These are phyloP conservation scores for Macrotrachela quadricornifera DNA, from an alignment of 1,140 invertebrate genomes.

Conservation along the genomic window DNA sequence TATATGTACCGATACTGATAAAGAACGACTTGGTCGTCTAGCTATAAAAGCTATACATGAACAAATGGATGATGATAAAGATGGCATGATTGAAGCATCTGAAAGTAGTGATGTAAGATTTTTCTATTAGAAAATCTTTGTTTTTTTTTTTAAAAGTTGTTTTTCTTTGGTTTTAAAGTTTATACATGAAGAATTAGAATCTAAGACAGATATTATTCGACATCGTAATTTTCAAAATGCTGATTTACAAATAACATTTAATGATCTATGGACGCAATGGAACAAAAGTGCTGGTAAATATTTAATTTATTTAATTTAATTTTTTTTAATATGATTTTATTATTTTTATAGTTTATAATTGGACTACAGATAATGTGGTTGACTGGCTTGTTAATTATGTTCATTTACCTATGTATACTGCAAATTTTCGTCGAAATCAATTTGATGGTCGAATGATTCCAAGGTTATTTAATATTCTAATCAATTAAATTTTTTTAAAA, in stretches of 20 bases:
- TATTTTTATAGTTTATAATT: slow-evolving; percentile 54
- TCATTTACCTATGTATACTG: slow-evolving; percentile 74
- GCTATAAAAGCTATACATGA: slow-evolving; percentile 8
- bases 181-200: slow-evolving; percentile 5
- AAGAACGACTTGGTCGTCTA: not conserved
- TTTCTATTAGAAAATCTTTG: not conserved
- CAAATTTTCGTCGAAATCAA: slow-evolving; percentile 56
- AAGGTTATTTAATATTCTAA: slow-evolving; percentile 33
- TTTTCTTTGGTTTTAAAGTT: not conserved
- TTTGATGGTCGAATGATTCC: slow-evolving; percentile 70
- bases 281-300: slow-evolving; percentile 31
- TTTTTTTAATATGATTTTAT: too few species aligned
- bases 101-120: slow-evolving; percentile 3
- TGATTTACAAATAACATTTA: slow-evolving; percentile 78
- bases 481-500: too few species aligned
- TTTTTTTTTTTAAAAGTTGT: not conserved
- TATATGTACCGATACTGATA: slow-evolving; percentile 5
- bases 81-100: slow-evolving; percentile 2
- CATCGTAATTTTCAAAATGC: slow-evolving; percentile 66
- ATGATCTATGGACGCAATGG: slow-evolving; percentile 84
- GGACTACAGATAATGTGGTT: slow-evolving; percentile 80
- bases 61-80: slow-evolving; percentile 9
- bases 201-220: slow-evolving; percentile 8
- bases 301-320: too few species aligned
- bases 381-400: slow-evolving; percentile 71